Evolutionary conservation across 2,113 vertebrate species (phyloP).

Genomic region (Mus pahari): DNA sequence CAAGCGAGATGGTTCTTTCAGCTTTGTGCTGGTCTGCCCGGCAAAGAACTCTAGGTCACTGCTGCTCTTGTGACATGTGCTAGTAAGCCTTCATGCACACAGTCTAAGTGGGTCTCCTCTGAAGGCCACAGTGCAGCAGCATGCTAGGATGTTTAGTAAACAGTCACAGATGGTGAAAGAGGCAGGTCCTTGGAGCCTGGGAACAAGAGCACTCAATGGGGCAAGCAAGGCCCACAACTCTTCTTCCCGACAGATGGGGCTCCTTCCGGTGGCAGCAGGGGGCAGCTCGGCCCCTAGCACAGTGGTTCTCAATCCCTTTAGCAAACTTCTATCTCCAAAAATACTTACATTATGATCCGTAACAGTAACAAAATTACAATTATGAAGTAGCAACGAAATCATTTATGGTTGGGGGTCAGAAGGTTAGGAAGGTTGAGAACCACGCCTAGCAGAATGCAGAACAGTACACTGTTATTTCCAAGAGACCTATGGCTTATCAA

Average conservation of each 20-base stretch:
- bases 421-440: not conserved
- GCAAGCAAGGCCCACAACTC: not conserved
- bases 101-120: not conserved
- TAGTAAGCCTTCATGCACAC: not conserved
- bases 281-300: not conserved
- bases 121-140: not conserved
- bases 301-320: not conserved
- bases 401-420: not conserved
- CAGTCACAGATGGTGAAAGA: not conserved
- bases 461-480: not conserved
- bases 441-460: not conserved
- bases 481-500: not conserved
- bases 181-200: not conserved
- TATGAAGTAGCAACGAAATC: not conserved
- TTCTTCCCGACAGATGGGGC: not conserved
- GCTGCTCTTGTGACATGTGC: not conserved
- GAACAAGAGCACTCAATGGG: not conserved
- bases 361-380: not conserved
- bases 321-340: not conserved
- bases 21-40: not conserved
- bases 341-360: not conserved
- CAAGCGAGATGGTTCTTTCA: not conserved
- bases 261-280: not conserved
- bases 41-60: not conserved
- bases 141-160: not conserved